Conservation (phyloP, 2,113 vertebrate genomes). For the Gulo gulo region DNA sequence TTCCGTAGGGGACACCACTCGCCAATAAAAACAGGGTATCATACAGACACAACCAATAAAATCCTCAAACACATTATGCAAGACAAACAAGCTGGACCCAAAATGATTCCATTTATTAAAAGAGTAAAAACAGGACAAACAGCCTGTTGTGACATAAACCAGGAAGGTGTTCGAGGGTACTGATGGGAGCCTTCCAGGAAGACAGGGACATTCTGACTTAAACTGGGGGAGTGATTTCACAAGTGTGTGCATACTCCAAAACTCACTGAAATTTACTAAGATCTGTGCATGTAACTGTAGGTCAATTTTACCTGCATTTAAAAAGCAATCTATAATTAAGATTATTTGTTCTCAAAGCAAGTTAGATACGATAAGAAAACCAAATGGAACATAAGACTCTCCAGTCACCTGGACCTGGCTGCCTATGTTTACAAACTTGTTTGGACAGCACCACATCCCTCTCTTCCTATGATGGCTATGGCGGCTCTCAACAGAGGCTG, state of each 20-base stretch:
- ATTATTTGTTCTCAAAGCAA: not conserved
- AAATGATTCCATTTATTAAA: not conserved
- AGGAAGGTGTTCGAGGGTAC: not conserved
- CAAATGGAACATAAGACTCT: not conserved
- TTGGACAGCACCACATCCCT: not conserved
- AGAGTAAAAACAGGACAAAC: not conserved
- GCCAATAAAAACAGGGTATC: not conserved
- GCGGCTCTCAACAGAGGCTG: not conserved
- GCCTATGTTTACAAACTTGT: not conserved
- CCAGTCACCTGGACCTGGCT: not conserved
- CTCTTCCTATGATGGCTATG: not conserved
- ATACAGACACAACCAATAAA: not conserved
- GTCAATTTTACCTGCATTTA: not conserved
- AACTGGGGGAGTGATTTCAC: not conserved
- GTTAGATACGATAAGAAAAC: not conserved
- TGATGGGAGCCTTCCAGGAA: not conserved
- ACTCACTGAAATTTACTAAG: not conserved
- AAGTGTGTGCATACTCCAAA: not conserved
- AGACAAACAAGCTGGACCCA: not conserved
- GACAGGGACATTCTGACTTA: not conserved
- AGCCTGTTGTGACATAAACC: not conserved
- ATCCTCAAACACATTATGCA: not conserved
- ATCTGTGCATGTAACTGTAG: not conserved
- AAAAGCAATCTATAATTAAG: not conserved
- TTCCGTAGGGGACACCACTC: not conserved